Percentiles rank a stretch among this genome's conserved stretches.
Evolutionary conservation across 1,140 invertebrate genomes (phyloP).

Genomic region (Papilio xuthus): DNA sequence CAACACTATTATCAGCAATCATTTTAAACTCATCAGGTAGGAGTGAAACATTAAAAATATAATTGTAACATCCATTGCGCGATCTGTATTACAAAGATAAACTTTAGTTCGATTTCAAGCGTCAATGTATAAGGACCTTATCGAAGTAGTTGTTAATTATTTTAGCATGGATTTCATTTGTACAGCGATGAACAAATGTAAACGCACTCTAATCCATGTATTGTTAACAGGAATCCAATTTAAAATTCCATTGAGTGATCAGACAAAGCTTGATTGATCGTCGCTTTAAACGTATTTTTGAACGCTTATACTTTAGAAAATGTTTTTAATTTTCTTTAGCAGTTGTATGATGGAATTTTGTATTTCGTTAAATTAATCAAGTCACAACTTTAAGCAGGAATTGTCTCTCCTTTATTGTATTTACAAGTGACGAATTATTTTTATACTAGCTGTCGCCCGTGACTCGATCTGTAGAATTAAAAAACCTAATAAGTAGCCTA

Average conservation of each 20-base stretch:
- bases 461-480: no score
- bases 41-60: conserved; percentile 19
- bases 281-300: conserved; percentile 61
- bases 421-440: no score
- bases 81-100: conserved; percentile 16
- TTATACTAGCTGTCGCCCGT: no score
- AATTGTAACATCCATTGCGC: conserved; percentile 42
- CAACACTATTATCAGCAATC: conserved; percentile 56
- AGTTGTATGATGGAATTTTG: neutral
- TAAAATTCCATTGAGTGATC: conserved; percentile 71
- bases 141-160: conserved; percentile 25
- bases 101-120: conserved; percentile 19
- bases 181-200: conserved; percentile 62
- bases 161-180: conserved; percentile 31
- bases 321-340: neutral
- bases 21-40: neutral
- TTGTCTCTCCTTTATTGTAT: no score
- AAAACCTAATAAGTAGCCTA: no score
- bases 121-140: conserved; percentile 44
- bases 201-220: conserved; percentile 67
- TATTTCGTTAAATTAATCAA: neutral
- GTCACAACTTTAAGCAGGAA: no score
- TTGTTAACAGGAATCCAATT: conserved; percentile 78
- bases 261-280: conserved; percentile 77
- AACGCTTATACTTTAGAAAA: conserved; percentile 39